These are phyloP conservation scores for Calyptomena viridis DNA, from an alignment of 2,113 vertebrate genomes.

Conservation along the genomic window DNA sequence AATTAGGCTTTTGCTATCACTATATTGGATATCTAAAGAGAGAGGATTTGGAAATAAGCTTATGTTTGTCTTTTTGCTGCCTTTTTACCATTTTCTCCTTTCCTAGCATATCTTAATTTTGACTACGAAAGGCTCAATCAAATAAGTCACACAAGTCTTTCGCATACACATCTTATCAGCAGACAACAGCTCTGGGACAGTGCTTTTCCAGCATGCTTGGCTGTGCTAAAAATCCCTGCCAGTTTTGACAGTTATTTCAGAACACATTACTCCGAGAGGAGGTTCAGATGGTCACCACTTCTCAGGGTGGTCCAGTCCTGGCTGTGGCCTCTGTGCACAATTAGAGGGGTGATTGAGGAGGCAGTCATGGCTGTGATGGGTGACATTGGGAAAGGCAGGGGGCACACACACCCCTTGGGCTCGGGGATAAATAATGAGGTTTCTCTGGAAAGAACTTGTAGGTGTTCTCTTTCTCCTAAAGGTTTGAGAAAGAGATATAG, in stretches of 20 bases:
- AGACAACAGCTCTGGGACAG: background rate
- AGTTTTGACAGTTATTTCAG: background rate
- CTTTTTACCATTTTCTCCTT: background rate
- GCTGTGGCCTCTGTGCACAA: background rate
- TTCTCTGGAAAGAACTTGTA: background rate
- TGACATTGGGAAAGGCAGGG: background rate
- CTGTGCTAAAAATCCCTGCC: background rate
- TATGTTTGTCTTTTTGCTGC: background rate
- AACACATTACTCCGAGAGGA: fast-evolving
- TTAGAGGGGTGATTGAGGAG: background rate
- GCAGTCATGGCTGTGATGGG: background rate
- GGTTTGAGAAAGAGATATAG: background rate
- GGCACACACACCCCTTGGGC: fast-evolving
- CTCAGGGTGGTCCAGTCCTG: background rate
- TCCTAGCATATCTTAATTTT: background rate
- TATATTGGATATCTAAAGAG: background rate
- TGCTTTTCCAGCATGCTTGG: fast-evolving
- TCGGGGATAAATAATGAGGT: fast-evolving
- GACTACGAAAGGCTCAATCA: background rate
- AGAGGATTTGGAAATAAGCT: conserved; percentile 2
- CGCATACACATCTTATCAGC: background rate
- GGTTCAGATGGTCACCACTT: background rate
- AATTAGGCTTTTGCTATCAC: conserved; percentile 3
- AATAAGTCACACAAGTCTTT: background rate
- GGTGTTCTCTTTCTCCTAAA: background rate